Evolutionary conservation across 2,797 vertebrate species (phyloP).

Genomic region (Stomatorhinus walkeri): DNA sequence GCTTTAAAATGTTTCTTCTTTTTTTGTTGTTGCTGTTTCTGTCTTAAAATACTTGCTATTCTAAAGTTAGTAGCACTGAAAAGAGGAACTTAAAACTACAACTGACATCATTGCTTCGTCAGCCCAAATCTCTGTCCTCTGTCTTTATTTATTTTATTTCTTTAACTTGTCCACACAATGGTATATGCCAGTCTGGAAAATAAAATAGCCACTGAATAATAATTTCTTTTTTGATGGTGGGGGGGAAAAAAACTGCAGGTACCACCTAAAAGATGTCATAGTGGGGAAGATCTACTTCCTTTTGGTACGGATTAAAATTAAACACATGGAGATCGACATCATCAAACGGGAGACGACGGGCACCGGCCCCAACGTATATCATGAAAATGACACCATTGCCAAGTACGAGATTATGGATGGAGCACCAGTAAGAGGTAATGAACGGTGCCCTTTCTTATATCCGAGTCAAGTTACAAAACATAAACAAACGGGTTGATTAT

Average conservation of each 20-base stretch:
- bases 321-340: conserved; percentile 98
- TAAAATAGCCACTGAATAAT: background rate
- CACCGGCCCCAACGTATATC: conserved; percentile 91
- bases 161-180: background rate
- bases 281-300: conserved; percentile 99
- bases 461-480: background rate
- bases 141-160: background rate
- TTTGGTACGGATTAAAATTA: conserved; percentile 96
- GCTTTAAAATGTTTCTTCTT: background rate
- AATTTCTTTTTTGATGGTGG: background rate
- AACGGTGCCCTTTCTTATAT: background rate
- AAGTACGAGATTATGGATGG: conserved; percentile 99
- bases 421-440: conserved; percentile 85
- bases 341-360: conserved; percentile 97
- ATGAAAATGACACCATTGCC: conserved; percentile 95
- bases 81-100: background rate
- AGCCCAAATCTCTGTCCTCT: background rate
- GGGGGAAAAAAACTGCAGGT: conserved; percentile 55
- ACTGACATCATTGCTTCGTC: background rate
- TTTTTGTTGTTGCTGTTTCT: background rate
- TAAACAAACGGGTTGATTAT: background rate
- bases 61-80: background rate
- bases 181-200: background rate
- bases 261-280: conserved; percentile 96
- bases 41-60: background rate